Evolutionary conservation across 2,797 vertebrate species (phyloP).

Genomic region (Hyperoplus immaculatus): DNA sequence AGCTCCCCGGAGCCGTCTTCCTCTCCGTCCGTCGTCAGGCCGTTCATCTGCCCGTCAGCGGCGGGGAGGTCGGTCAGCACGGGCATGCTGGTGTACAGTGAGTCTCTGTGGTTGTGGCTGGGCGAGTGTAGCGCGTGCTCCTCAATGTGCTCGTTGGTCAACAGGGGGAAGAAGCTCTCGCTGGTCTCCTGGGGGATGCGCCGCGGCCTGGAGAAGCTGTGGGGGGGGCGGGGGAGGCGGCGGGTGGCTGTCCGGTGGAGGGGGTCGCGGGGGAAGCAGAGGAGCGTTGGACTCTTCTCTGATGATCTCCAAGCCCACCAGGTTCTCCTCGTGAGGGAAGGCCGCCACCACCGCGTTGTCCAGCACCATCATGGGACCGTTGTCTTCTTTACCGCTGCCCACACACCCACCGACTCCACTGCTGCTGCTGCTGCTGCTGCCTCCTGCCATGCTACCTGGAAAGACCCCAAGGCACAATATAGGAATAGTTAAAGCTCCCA

Average conservation of each 20-base stretch:
- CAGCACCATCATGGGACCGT: conserved; percentile 86
- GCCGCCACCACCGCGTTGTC: conserved; percentile 87
- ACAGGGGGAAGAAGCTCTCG: conserved; percentile 97
- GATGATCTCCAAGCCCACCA: conserved; percentile 96
- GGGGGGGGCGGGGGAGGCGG: conserved; percentile 86
- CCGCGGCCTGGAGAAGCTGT: conserved; percentile 89
- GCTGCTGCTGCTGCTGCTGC: conserved; percentile 79
- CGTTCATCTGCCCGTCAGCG: conserved; percentile 88
- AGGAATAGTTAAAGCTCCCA: not conserved
- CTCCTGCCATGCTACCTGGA: conserved; percentile 78
- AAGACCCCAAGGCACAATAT: conserved; percentile 25
- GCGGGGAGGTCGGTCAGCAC: conserved; percentile 90
- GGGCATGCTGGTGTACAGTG: conserved; percentile 98
- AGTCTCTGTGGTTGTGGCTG: conserved; percentile 95
- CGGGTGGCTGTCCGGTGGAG: conserved; percentile 91
- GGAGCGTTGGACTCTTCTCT: conserved; percentile 96
- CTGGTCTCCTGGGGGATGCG: conserved; percentile 95
- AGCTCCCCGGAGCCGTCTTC: conserved; percentile 86
- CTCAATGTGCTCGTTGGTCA: conserved; percentile 95
- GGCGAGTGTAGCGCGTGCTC: conserved; percentile 91
- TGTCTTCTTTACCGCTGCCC: conserved; percentile 78
- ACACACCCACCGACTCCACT: conserved; percentile 81
- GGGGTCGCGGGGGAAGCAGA: conserved; percentile 91
- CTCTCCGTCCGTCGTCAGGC: conserved; percentile 82
- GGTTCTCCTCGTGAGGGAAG: conserved; percentile 92